Conservation (phyloP, 2,113 vertebrate species). For the Misgurnus anguillicaudatus region DNA sequence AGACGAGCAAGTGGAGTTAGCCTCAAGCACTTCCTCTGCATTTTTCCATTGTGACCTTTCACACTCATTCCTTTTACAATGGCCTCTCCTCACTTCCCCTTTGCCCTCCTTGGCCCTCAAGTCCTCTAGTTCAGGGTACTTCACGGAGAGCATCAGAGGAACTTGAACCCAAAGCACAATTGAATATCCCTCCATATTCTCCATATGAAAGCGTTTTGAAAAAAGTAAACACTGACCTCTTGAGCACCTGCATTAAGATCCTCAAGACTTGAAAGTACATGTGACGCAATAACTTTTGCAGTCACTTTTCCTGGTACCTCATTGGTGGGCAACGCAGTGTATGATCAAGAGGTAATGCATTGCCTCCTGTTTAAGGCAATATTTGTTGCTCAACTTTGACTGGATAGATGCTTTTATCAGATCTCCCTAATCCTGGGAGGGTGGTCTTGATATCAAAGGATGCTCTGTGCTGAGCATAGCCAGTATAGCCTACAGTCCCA, state of each 20-base stretch:
- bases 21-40: constrained; percentile 70
- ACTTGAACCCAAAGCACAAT: constrained; percentile 13
- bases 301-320: background rate
- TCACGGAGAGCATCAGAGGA: constrained; percentile 2
- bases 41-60: constrained; percentile 69
- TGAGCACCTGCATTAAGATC: background rate
- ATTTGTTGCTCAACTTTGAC: constrained; percentile 11
- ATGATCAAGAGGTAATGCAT: constrained; percentile 9
- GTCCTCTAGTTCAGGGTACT: constrained; percentile 49
- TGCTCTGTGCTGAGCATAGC: constrained; percentile 18
- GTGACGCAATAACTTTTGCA: background rate
- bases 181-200: background rate
- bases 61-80: constrained; percentile 68
- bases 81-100: constrained; percentile 53
- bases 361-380: constrained; percentile 14
- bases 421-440: constrained; percentile 22
- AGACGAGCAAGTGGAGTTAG: constrained; percentile 62
- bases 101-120: constrained; percentile 46
- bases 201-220: background rate
- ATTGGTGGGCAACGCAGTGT: background rate
- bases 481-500: constrained; percentile 25
- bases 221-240: background rate
- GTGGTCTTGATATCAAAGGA: constrained; percentile 35
- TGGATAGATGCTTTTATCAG: constrained; percentile 10
- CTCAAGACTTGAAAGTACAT: background rate